Evolutionary conservation across 2,888 invertebrate genomes (phyloP).

Genomic region (Nebria brevicollis): DNA sequence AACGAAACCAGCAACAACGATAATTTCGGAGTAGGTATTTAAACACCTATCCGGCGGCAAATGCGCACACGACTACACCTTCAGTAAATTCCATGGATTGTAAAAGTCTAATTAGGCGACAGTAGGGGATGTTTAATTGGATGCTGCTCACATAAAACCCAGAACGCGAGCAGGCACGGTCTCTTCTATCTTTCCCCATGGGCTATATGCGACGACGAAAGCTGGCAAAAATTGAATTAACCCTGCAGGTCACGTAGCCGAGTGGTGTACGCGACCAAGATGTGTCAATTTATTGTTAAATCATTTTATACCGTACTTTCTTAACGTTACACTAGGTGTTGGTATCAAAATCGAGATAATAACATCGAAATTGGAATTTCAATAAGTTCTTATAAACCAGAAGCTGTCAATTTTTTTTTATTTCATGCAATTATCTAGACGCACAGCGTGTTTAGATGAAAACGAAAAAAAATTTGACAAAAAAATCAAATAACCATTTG

Average conservation of each 20-base stretch:
- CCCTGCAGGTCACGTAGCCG: constrained; percentile 22
- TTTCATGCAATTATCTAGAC: no score
- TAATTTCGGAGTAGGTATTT: neutral
- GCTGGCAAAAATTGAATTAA: constrained; percentile 15
- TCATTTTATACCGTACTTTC: constrained; percentile 28
- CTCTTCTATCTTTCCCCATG: neutral
- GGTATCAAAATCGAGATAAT: neutral
- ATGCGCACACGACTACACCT: neutral
- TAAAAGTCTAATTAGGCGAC: constrained; percentile 54
- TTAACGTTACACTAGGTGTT: constrained; percentile 7
- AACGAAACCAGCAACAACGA: neutral
- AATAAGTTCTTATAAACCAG: no score
- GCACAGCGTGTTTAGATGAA: no score
- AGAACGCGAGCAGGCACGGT: neutral
- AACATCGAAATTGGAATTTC: no score
- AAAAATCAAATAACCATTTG: no score
- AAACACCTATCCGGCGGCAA: neutral
- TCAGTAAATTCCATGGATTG: constrained; percentile 53
- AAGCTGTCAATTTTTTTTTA: no score
- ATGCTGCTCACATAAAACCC: constrained; percentile 12
- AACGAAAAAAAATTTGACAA: no score
- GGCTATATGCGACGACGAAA: neutral
- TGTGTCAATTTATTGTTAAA: constrained; percentile 39
- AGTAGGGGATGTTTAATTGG: constrained; percentile 53
- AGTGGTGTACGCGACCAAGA: constrained; percentile 24